Conservation (phyloP, 1,140 invertebrate genomes). For the Diploscapter pachys region DNA sequence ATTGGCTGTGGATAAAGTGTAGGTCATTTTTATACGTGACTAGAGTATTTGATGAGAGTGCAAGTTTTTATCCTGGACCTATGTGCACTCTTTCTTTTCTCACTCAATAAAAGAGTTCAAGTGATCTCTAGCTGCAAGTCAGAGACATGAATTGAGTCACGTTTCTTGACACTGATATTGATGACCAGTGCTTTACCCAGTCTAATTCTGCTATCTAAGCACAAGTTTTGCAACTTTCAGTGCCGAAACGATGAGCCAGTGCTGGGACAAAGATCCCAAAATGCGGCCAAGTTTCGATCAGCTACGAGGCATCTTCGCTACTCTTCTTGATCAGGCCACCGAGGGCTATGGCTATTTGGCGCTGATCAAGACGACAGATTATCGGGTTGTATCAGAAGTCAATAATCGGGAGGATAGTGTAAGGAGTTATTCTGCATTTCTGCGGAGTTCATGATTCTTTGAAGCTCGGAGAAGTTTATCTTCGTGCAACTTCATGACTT, state of each 20-base stretch:
- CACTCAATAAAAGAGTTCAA: too few species aligned
- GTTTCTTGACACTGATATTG: too few species aligned
- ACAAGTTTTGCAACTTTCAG: constrained; percentile 28
- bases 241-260: constrained; percentile 39
- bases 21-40: not conserved
- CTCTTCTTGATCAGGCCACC: constrained; percentile 43
- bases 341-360: constrained; percentile 65
- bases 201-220: constrained; percentile 8
- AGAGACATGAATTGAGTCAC: too few species aligned
- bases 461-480: too few species aligned
- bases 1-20: constrained; percentile 45
- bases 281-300: constrained; percentile 42
- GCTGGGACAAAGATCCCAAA: constrained; percentile 42
- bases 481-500: too few species aligned
- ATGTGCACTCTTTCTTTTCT: too few species aligned
- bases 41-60: too few species aligned
- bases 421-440: not conserved
- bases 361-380: constrained; percentile 26
- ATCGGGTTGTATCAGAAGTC: constrained; percentile 23
- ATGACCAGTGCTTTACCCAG: not conserved
- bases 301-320: constrained; percentile 36
- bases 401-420: not conserved
- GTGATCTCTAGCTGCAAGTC: too few species aligned
- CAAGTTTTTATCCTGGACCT: too few species aligned
- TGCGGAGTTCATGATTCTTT: too few species aligned